Evolutionary conservation across 2,888 invertebrate species (phyloP).

Genomic region (Diaprepes abbreviatus): DNA sequence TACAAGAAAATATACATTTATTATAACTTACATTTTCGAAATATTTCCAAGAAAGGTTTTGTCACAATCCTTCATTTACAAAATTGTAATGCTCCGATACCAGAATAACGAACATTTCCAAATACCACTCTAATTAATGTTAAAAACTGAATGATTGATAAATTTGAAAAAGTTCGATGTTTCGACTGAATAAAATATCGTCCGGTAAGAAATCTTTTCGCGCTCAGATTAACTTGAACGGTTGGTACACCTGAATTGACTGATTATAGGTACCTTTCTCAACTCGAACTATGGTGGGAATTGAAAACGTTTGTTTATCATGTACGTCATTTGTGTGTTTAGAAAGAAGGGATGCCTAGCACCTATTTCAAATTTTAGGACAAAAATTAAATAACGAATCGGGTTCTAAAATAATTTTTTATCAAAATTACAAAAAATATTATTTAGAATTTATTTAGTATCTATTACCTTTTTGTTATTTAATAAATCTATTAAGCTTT

Average conservation of each 20-base stretch:
- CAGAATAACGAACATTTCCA: constrained; percentile 1
- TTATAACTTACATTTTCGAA: constrained; percentile 14
- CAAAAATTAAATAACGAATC: neutral
- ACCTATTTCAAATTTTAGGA: neutral
- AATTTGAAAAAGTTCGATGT: neutral
- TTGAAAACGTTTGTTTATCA: constrained; percentile 29
- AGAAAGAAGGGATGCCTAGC: constrained; percentile 7
- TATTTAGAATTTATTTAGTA: constrained; percentile 17
- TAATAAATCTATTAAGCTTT: neutral
- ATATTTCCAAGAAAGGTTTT: neutral
- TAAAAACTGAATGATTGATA: no score
- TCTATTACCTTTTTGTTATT: no score
- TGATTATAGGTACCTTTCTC: constrained; percentile 37
- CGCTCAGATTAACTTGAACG: constrained; percentile 17
- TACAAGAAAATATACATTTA: no score
- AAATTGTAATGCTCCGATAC: neutral
- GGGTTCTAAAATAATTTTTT: neutral
- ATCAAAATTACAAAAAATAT: constrained; percentile 14
- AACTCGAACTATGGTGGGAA: constrained; percentile 33
- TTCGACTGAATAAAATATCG: neutral
- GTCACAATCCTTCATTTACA: constrained; percentile 25
- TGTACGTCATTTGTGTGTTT: constrained; percentile 5
- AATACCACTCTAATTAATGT: neutral
- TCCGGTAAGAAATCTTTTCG: neutral
- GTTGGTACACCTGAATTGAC: constrained; percentile 47